Evolutionary conservation across 2,797 vertebrate genomes (phyloP), one percentile per base, ranked within the genome.

Genomic region (Coreius guichenoti): DNA sequence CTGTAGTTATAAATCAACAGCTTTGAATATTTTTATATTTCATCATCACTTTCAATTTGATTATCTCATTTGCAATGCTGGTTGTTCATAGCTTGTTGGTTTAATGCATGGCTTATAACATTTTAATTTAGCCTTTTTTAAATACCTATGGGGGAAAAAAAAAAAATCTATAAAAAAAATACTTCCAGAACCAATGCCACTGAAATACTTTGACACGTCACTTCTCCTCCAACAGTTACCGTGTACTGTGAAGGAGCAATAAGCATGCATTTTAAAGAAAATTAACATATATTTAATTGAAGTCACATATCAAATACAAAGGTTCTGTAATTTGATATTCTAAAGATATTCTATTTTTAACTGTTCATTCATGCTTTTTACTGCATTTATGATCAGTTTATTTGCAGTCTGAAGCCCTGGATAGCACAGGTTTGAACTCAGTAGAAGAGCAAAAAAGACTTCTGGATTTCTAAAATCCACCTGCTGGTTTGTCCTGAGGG

Each of bases 401-500:
- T 65, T 45, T 31, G 14, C 26, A 67, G 61, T 80, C 78, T 80
- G 29, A 43, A 80, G 78, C 61, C 78, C 61, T 47, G 43, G n/a
- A 4, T 23, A 33, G 26, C 43, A 80, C 17, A 49, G 61, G 36
- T 31, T 49, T 80, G 17, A 80, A 67, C 39, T 6, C 43, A 49
- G 58, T 16, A 49, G 17, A 1, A 31, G 17, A 21, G 61, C 17
- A 65, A 31, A 17, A 67, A 67, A 67, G 77, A 80, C 29, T 49
- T 43, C 43, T 21, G 67, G 8, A 69, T 80, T 79, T 80, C 17
- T 85, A 86, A 89, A 77, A 85, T 90, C 94, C 91, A 95, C 95
- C 95, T 96, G 93, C 91, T 90, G 89, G 88, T 93, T 88, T 94
- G 88, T 92, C 92, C 86, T 87, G 92, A 63, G 81, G 65, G 84